Conservation (phyloP, 2,888 invertebrate species). For the Steinernema scapterisci region DNA sequence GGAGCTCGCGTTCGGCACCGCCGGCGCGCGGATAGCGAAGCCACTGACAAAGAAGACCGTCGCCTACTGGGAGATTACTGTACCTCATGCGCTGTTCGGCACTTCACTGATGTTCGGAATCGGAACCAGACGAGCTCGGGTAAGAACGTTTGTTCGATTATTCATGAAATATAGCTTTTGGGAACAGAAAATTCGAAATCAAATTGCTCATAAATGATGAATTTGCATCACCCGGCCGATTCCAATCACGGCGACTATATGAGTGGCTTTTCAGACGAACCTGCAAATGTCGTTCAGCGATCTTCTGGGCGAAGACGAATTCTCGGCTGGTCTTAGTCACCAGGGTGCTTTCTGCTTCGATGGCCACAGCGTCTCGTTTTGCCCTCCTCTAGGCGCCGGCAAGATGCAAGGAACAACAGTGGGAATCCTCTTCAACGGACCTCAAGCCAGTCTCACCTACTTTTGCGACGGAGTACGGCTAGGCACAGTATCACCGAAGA, state of each 20-base stretch:
- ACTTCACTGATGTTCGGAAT: constrained; percentile 58
- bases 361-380: constrained; percentile 33
- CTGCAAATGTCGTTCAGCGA: constrained; percentile 36
- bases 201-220: constrained; percentile 3
- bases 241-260: not conserved
- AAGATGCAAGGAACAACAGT: constrained; percentile 31
- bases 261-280: constrained; percentile 27
- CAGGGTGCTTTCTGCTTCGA: constrained; percentile 27
- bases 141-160: not conserved
- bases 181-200: not conserved
- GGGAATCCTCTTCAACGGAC: constrained; percentile 47
- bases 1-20: constrained; percentile 48
- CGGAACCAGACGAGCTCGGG: constrained; percentile 38
- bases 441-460: constrained; percentile 38
- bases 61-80: constrained; percentile 54
- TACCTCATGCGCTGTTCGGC: constrained; percentile 43
- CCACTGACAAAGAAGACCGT: constrained; percentile 39
- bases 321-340: constrained; percentile 38
- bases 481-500: constrained; percentile 40
- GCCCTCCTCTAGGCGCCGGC: constrained; percentile 23
- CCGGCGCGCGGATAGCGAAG: constrained; percentile 44
- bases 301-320: constrained; percentile 37
- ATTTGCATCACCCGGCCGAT: not conserved
- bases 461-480: constrained; percentile 37
- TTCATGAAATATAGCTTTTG: too few species aligned